Base-by-base conservation (phyloP, 2,113 vertebrate genomes). In the Ancistrus triradiatus region DNA sequence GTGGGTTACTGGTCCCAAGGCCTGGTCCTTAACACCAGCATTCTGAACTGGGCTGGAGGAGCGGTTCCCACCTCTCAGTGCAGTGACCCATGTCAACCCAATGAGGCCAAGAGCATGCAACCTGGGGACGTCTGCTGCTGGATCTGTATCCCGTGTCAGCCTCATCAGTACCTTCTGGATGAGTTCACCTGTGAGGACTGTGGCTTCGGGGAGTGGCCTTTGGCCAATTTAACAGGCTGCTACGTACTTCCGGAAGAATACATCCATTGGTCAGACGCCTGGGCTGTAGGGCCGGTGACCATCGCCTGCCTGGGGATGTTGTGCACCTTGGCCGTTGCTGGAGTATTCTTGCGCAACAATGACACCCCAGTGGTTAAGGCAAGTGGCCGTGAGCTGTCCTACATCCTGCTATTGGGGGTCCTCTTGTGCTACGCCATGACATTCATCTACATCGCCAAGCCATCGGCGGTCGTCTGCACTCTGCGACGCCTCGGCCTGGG, bases 361-460 rank as follows among this genome's bases (percentile, higher is more conserved):
- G 84, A 93, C 74, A 99, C 95, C 0, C 96, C 96, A 0, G 92
- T 99, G 0, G 95, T 99, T 59, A 99, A 98, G 77, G 96, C 96
- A 28, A 97, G 94, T 0, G 96, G 96, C 2, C 90, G 96, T 11
- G 96, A 99, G 81, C 92, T 99, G n/a, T 97, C 93, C 67, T 98
- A 97, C 77, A 99, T 99, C 70, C 90, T 99, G 37, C 85, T 99
- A 67, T 86, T 92, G 0, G 95, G 95, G 0, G 94, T 98, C 28
- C 88, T 98, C 66, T 91, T 97, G 87, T 99, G 95, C 81, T 98
- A 99, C 46, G 87, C 90, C 84, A 97, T 99, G 93, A 98, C 96
- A 18, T 97, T 99, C 77, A 83, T 98, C 78, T 95, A 98, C 85
- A 95, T 99, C 0, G 90, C 94, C 0, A 98, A 96, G 81, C 96